Evolutionary conservation across 2,113 vertebrate genomes (phyloP), one percentile per base, ranked within the genome.

Genomic region (Propithecus coquereli): DNA sequence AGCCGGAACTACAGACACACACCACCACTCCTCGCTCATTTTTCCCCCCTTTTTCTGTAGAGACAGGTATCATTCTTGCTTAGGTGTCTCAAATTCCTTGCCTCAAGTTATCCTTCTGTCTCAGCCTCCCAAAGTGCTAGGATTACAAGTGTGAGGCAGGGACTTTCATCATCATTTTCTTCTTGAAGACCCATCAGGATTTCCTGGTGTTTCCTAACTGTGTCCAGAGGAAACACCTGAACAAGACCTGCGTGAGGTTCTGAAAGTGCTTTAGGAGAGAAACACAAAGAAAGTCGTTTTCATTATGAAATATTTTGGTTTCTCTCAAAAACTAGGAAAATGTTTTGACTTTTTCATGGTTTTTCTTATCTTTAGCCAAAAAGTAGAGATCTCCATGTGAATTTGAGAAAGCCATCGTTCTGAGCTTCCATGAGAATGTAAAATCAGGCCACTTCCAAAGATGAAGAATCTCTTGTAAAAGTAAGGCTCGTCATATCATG

Each of bases 401-500:
- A 40, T 54, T 3, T 65, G 86, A 47, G 61, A 1, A n/a, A 7
- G 61, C 5, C 50, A 5, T 45, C 57, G 1, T 37, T 61, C 23
- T 18, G 40, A 34, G 71, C 32, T 50, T n/a, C 50, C 12, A 2
- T 3, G 65, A 70, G 63, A 87, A 59, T 0, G 40, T 11, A 34
- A 65, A 27, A 70, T 68, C 0, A 32, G 74, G 74, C 63, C 17
- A 6, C 2, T 10, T 12, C 63, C 59, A 32, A 32, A 80, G 8
- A 11, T 0, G n/a, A 30, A 63, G 77, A 40, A 0, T 43, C 70
- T 57, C 34, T 34, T 18, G 23, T 18, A 25, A 61, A 61, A 63
- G 22, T 0, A 6, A 79, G 61, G 45, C 61, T 4, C 3, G 0
- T 18, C 18, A 9, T 10, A 76, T 18, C 57, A 18, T 5, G 5